These are phyloP conservation scores for Choloepus didactylus DNA, from an alignment of 2,797 vertebrate species.

Conservation along the genomic window DNA sequence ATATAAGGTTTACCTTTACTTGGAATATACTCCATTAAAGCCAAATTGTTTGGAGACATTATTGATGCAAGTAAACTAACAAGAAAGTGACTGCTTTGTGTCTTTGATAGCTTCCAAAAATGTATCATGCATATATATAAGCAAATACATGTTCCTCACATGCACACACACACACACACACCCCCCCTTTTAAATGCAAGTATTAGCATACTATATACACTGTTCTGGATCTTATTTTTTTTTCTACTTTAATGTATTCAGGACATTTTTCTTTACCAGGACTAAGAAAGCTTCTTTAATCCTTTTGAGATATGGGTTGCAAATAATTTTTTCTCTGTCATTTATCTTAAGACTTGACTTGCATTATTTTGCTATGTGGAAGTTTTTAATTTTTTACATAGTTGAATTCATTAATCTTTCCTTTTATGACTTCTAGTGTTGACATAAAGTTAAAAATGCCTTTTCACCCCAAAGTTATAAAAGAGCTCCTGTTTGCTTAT, in stretches of 20 bases:
- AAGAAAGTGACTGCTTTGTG: background rate
- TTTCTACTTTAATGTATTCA: background rate
- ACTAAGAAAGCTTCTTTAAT: background rate
- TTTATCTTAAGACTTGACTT: conserved; percentile 10
- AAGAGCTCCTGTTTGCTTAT: conserved; percentile 4
- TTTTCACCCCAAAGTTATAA: background rate
- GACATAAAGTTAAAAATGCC: background rate
- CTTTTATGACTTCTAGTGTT: background rate
- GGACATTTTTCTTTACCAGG: background rate
- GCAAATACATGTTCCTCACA: background rate
- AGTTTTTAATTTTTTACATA: background rate
- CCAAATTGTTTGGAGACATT: background rate
- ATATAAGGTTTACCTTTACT: background rate
- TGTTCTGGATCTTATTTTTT: background rate
- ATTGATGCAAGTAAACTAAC: background rate
- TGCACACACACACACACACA: too few relatives aligned
- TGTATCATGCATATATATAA: background rate
- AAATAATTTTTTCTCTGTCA: background rate
- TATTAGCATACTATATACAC: background rate
- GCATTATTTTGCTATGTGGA: conserved; percentile 5
- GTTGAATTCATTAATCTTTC: background rate
- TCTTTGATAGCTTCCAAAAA: background rate
- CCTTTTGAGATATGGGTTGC: background rate
- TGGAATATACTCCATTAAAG: background rate
- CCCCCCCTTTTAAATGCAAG: background rate